These are phyloP conservation scores for Trachythela sp. DNA, from an alignment of 64 coral and sea anemone species.

Conservation along the genomic window DNA sequence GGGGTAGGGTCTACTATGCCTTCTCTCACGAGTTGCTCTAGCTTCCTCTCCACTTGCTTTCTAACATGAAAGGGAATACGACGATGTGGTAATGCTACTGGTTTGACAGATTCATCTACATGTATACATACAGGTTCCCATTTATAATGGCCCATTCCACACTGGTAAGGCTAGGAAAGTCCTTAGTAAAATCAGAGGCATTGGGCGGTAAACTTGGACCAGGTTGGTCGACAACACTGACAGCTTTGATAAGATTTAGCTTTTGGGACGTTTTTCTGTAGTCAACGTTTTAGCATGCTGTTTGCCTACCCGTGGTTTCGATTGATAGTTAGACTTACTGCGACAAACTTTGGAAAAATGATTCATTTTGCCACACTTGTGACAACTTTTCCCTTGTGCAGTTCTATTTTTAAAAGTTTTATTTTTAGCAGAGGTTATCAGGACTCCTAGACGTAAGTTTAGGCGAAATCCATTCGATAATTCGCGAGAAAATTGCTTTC, in stretches of 20 bases:
- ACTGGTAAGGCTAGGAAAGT: slow-evolving; percentile 45
- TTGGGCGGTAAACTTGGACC: slow-evolving; percentile 36
- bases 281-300: slow-evolving; percentile 17
- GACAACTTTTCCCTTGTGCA: too few relatives aligned
- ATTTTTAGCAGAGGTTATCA: too few relatives aligned
- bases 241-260: slow-evolving; percentile 59
- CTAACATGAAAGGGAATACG: too few relatives aligned
- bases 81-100: too few relatives aligned
- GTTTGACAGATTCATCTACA: too few relatives aligned
- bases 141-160: slow-evolving; percentile 65
- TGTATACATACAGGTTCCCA: slow-evolving; percentile 52
- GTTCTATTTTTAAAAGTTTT: too few relatives aligned
- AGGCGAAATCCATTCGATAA: too few relatives aligned
- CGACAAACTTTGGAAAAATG: neutral
- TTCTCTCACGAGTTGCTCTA: slow-evolving; percentile 41
- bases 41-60: too few relatives aligned
- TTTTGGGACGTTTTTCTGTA: slow-evolving; percentile 28
- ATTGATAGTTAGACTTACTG: neutral
- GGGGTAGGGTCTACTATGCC: slow-evolving; percentile 57
- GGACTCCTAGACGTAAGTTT: too few relatives aligned
- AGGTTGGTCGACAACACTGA: slow-evolving; percentile 39
- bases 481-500: too few relatives aligned
- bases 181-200: slow-evolving; percentile 36
- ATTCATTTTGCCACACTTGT: too few relatives aligned
- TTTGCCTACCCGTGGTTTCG: slow-evolving; percentile 25